Percentiles rank a stretch among this genome's conserved stretches.
Evolutionary conservation across 2,113 vertebrate species (phyloP).

Genomic region (Leiothrix lutea): DNA sequence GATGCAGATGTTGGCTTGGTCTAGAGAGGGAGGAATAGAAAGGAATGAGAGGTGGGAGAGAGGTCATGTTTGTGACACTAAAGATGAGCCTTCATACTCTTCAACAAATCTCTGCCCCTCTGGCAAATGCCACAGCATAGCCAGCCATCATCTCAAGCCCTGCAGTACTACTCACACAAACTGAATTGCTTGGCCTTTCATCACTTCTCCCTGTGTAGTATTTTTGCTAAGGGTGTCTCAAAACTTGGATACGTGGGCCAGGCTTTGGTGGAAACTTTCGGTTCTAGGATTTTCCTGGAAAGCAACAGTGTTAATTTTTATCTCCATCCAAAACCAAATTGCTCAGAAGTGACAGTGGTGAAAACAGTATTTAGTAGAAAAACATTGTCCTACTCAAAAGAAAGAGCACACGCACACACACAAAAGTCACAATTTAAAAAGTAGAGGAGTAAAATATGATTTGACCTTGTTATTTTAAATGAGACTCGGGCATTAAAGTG

Average conservation of each 20-base stretch:
- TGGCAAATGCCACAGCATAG: not conserved
- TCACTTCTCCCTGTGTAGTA: not conserved
- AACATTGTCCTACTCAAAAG: not conserved
- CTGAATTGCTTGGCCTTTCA: not conserved
- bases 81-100: not conserved
- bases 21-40: not conserved
- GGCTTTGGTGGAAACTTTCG: not conserved
- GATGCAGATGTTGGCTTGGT: not conserved
- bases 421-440: not conserved
- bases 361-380: not conserved
- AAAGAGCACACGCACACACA: not conserved
- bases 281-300: not conserved
- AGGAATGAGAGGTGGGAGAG: not conserved
- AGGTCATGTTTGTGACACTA: not conserved
- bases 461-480: not conserved
- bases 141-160: not conserved
- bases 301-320: conserved; percentile 8
- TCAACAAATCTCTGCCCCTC: not conserved
- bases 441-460: not conserved
- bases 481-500: not conserved
- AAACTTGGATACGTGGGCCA: not conserved
- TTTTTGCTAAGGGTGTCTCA: not conserved
- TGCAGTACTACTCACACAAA: not conserved
- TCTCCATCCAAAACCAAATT: not conserved
- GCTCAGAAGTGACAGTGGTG: not conserved